phyloP scores from a whole-genome alignment of 2,797 vertebrate genomes.

The Pampus argenteus region DNA sequence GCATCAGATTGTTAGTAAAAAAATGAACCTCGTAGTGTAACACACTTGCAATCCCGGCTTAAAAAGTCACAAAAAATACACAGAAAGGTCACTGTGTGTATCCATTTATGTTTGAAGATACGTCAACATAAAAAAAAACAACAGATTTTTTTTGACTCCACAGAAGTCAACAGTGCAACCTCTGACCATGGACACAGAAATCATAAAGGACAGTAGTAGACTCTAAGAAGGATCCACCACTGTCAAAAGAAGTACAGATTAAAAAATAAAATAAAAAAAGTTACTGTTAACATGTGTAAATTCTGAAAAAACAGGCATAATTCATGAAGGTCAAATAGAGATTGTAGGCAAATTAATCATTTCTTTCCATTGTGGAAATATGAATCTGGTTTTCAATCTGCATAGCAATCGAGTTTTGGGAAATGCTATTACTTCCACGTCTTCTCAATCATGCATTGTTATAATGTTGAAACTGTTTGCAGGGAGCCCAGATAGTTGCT shows the following conservation, averaged over 20 bases:
- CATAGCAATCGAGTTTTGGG: background rate
- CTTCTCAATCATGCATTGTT: background rate
- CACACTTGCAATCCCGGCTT: conserved; percentile 8
- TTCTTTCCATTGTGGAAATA: conserved; percentile 12
- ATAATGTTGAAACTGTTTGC: background rate
- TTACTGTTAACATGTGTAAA: conserved; percentile 15
- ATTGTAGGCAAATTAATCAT: background rate
- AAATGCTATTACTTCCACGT: conserved; percentile 2
- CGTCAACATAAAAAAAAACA: background rate
- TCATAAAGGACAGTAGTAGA: background rate
- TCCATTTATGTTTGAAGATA: conserved; percentile 18
- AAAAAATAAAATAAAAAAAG: too few species aligned
- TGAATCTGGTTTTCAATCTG: conserved; percentile 5
- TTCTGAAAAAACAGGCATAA: background rate
- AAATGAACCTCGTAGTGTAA: conserved; percentile 8
- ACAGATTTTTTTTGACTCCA: conserved; percentile 11
- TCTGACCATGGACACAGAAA: conserved; percentile 9
- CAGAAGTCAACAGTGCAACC: conserved; percentile 28
- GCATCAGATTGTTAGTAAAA: background rate
- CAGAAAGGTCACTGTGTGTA: conserved; percentile 3
- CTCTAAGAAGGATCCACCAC: background rate
- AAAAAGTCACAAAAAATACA: conserved; percentile 23
- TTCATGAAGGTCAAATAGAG: conserved; percentile 4
- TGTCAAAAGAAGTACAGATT: too few species aligned
- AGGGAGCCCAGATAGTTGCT: background rate